Conservation (phyloP, 2,797 vertebrate species). For the Cercopithecus diana region DNA sequence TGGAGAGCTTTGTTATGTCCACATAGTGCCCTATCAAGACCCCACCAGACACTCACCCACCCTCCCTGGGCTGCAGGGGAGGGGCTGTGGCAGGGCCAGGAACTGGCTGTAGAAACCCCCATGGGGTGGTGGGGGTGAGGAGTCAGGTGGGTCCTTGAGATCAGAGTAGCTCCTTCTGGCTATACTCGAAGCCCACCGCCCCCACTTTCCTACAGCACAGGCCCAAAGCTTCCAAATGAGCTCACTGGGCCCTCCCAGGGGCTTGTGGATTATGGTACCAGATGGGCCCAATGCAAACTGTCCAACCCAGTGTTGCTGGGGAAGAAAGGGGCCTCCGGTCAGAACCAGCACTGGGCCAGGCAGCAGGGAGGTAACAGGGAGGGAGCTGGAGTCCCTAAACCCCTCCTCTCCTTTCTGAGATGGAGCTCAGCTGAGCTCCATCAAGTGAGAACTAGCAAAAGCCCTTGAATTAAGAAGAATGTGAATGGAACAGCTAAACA, state of each 20-base stretch:
- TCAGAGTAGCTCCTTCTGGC: background rate
- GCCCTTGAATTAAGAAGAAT: slow-evolving; percentile 55
- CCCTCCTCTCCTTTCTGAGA: background rate
- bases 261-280: background rate
- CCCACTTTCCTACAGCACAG: background rate
- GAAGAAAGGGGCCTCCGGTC: background rate
- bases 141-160: background rate
- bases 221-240: slow-evolving; percentile 11
- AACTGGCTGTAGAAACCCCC: background rate
- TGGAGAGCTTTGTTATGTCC: background rate
- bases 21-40: background rate
- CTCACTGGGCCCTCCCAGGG: background rate
- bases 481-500: slow-evolving; percentile 40
- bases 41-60: background rate
- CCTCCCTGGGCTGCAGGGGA: background rate
- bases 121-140: background rate
- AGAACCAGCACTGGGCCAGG: background rate
- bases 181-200: background rate
- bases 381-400: background rate
- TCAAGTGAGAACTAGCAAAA: slow-evolving; percentile 36
- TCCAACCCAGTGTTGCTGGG: background rate
- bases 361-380: background rate
- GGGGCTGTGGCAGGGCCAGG: background rate
- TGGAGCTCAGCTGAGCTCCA: background rate
- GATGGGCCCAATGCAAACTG: slow-evolving; percentile 4